Percentiles rank a stretch among this genome's conserved stretches.
Evolutionary conservation across 2,888 invertebrate genomes (phyloP).

Genomic region (Linnaemya tessellans): DNA sequence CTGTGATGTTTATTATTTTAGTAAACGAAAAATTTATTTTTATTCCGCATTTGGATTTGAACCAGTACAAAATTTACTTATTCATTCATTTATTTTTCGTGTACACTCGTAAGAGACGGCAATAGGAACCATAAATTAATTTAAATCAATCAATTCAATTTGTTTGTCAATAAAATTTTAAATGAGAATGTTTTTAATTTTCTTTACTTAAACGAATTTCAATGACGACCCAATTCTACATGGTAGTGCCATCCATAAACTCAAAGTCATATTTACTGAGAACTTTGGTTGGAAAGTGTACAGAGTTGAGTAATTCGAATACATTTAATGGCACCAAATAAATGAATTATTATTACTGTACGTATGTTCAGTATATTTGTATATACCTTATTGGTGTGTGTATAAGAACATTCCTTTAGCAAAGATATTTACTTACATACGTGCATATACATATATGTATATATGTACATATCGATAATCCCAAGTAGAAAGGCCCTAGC

Average conservation of each 20-base stretch:
- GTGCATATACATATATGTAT: neutral
- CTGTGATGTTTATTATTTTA: neutral
- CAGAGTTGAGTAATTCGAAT: slow-evolving; percentile 61
- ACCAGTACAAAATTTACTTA: neutral
- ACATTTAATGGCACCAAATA: slow-evolving; percentile 70
- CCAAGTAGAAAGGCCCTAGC: too few species aligned
- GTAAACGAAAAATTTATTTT: neutral
- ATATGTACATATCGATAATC: too few species aligned
- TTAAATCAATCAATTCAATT: slow-evolving; percentile 84
- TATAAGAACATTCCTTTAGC: neutral
- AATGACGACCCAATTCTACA: slow-evolving; percentile 80
- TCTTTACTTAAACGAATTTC: slow-evolving; percentile 81
- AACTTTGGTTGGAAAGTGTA: slow-evolving; percentile 66
- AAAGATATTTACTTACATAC: neutral
- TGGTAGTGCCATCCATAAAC: slow-evolving; percentile 68
- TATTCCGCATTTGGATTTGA: neutral
- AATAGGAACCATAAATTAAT: slow-evolving; percentile 81
- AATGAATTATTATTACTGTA: slow-evolving; percentile 51
- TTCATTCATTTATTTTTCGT: slow-evolving; percentile 1
- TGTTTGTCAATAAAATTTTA: slow-evolving; percentile 83
- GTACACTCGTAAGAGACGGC: slow-evolving; percentile 63
- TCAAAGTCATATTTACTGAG: slow-evolving; percentile 62
- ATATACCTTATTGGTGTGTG: neutral
- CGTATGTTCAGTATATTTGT: neutral
- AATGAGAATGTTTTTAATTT: slow-evolving; percentile 78